Evolutionary conservation across 1,140 invertebrate genomes (phyloP), one percentile per base, ranked within the genome.

Genomic region (Asbolus verrucosus): DNA sequence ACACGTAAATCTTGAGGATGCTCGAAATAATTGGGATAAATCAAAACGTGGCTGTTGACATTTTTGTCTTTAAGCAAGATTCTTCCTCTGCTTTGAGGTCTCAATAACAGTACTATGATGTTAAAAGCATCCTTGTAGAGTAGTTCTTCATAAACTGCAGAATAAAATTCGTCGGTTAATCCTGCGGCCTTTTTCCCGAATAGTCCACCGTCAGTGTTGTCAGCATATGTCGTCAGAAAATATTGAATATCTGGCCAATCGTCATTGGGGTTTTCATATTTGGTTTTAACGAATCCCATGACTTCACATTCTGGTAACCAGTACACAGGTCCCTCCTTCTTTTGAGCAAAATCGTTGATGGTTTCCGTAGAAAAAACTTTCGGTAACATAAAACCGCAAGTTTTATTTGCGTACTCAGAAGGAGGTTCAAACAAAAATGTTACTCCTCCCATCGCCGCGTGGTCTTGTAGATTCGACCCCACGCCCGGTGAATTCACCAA

Each of bases 241-340:
- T 93, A 77, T 75, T 94, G 91, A 31, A 94, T 85, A 76, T 95
- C 93, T 0, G 93, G 93, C 83, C 87, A 91, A 78, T 93, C 90
- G 9, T 85, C 82, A 0, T 68, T 75, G 2, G 82, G 77, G 70
- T 91, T 83, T 69, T 88, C 87, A 65, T 89, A 92, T 81, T 88
- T 90, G 0, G 91, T 90, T 38, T 90, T 91, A 0, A 92, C 83
- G 76, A 93, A 94, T 0, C 86, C 92, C 85, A 93, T 89, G 0
- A 87, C 60, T 80, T 94, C 92, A 27, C 87, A 87, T 19, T 88
- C 87, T 8, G 89, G 87, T 75, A 89, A 83, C 61, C 86, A 86
- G 66, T 92, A 92, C 11, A 92, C 76, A 1, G 86, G 84, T 0
- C 91, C 91, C 8, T 80, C 79, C 11, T 83, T 79, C 4, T 88